Base-by-base conservation (phyloP, 2,113 vertebrate genomes). In the Cairina moschata region DNA sequence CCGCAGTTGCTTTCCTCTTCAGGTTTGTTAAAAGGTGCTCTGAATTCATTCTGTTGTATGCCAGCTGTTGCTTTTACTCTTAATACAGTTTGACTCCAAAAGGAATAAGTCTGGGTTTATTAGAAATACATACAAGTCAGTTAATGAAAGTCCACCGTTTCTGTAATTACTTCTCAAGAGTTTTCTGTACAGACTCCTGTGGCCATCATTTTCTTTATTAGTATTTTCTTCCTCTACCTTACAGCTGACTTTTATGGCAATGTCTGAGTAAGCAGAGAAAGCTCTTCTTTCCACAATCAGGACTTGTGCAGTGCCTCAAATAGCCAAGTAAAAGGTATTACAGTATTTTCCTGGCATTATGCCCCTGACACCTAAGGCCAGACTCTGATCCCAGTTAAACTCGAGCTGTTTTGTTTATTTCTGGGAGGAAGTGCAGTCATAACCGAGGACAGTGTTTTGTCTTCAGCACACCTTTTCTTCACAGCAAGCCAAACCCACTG, bases 391-490 rank as follows among this genome's bases (percentile, higher is more conserved):
- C 89, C 74, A 63, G 71, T 81, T 94, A 79, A 86, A 91, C 81
- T 87, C 1, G 1, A 54, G 48, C 88, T 79, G 78, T 68, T 92
- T 40, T 95, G 89, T 97, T 96, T 87, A 95, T 95, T 94, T 96
- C 91, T 50, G 84, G 65, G 88, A 95, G 92, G 96, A 96, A 97
- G 92, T 9, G 0, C 71, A 71, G 62, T 84, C 75, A 76, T 93
- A 96, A 82, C 88, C 21, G 84, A 93, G 96, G 63, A 65, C 92
- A 89, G 86, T 71, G 73, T 75, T 97, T 96, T 69, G 31, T 93
- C 91, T 91, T 87, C 67, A 59, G 78, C 84, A 55, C 86, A 92
- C 92, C 86, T 92, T 91, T 67, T 83, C 84, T 90, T 58, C 36
- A 17, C 0, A 58, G 91, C 69, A 65, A 75, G 78, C 91, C 93